These are phyloP conservation scores for Dallia pectoralis DNA, from an alignment of 2,797 vertebrate genomes.

Conservation along the genomic window DNA sequence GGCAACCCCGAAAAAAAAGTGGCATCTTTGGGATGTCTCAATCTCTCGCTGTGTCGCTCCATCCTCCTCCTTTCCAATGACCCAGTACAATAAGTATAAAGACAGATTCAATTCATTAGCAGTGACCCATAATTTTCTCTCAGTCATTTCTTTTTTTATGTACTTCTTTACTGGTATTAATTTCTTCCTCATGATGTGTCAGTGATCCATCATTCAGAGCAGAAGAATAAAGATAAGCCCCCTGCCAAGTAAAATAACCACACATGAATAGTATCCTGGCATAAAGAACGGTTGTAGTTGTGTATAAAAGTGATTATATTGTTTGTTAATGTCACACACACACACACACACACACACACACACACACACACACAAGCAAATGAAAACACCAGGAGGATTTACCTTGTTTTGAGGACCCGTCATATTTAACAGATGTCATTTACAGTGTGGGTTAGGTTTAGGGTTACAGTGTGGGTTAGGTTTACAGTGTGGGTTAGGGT, in stretches of 20 bases:
- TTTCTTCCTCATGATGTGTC: neutral
- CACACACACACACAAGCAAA: no score
- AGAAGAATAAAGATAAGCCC: neutral
- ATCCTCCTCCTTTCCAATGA: neutral
- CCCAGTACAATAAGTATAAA: no score
- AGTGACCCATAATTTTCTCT: conserved; percentile 28
- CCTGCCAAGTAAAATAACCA: neutral
- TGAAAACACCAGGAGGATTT: no score
- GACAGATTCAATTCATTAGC: conserved; percentile 13
- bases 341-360: no score
- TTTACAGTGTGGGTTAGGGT: no score
- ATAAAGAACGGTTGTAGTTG: neutral
- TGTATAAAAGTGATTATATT: neutral
- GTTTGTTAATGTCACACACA: conserved; percentile 15
- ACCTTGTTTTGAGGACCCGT: no score
- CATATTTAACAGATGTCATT: no score
- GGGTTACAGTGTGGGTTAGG: no score
- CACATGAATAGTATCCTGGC: neutral
- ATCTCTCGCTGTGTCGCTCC: conserved; percentile 17
- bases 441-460: no score
- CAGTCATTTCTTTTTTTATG: neutral
- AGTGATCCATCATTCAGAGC: neutral
- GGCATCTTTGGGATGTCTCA: conserved; percentile 34
- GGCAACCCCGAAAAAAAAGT: conserved; percentile 38
- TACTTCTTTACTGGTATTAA: neutral